Evolutionary conservation across 2,888 invertebrate genomes (phyloP).

Genomic region (Nemotelus pantherinus): DNA sequence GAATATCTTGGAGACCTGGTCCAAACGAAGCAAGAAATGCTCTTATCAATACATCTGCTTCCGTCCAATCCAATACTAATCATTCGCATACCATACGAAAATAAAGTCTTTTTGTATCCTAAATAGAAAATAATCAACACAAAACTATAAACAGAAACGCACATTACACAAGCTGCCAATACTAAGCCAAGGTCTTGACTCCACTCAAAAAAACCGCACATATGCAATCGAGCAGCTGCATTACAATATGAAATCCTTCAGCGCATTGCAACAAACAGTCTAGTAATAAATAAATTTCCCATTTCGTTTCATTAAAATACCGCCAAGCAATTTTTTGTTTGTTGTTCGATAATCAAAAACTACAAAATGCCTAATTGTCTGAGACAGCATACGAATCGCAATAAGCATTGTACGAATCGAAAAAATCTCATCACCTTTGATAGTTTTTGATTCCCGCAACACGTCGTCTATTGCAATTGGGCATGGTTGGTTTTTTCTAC

Average conservation of each 20-base stretch:
- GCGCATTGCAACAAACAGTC: not conserved
- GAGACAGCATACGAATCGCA: not conserved
- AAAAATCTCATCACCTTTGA: conserved; percentile 11
- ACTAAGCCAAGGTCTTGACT: no score
- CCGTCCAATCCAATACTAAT: no score
- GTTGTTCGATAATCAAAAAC: not conserved
- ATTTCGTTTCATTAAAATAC: not conserved
- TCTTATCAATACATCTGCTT: no score
- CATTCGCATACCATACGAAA: no score
- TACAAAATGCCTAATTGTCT: conserved; percentile 15
- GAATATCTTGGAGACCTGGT: no score
- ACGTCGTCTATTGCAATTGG: conserved; percentile 18
- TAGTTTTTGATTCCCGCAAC: not conserved
- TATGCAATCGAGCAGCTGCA: no score
- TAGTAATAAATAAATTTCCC: not conserved
- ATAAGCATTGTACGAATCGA: not conserved
- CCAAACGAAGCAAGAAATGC: no score
- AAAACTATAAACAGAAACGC: no score
- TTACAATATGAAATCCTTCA: not conserved
- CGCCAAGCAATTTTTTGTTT: not conserved
- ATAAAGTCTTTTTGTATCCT: no score
- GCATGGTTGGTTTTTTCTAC: conserved; percentile 16
- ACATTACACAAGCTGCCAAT: no score
- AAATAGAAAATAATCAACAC: no score
- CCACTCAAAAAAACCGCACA: no score